Base-by-base conservation (phyloP, 1,140 invertebrate genomes). In the Saccostrea echinata region DNA sequence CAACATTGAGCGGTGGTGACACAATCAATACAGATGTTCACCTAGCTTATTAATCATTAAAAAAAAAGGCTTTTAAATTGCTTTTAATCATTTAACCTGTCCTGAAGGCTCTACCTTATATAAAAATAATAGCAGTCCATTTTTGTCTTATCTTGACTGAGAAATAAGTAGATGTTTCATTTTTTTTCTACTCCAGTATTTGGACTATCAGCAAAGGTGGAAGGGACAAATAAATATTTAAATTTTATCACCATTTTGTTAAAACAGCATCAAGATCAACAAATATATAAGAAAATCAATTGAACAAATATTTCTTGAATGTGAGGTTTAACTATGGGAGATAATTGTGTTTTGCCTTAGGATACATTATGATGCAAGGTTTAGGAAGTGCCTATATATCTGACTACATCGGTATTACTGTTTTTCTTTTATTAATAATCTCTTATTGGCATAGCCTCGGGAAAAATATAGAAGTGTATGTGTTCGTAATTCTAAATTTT, bases 21-120 rank as follows among this genome's bases (percentile, higher is more conserved):
- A 76, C 24, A 76, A 76, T 76, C 68, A 76, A 76, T 76, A 76
- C 30, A 76, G 68, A 76, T 76, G 68, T 76, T 76, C 68, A 76
- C 68, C 68, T 76, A 76, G 68, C 68, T 76, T 76, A 76, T 76
- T 76, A 76, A 76, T 76, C 68, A 76, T 76, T 76, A 76, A 76
- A 76, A 76, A 43, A 43, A 61, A 76, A 27, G 13, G 68, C 68
- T 76, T 76, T 76, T 76, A 76, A 76, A 76, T 76, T 76, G 68
- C 68, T 76, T 76, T 43, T 76, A 76, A 76, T 76, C 68, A 43
- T 76, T 76, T 27, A 76, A 76, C 68, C 68, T 76, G 68, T 76
- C 68, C 68, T 76, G 30, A 33, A 76, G 68, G 68, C 18, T 76
- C 11, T 76, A 30, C 24, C 27, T 30, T 76, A 30, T 76, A 76